These are phyloP conservation scores for Leptinotarsa undecemlineata DNA, from an alignment of 1,140 invertebrate species.

Conservation along the genomic window DNA sequence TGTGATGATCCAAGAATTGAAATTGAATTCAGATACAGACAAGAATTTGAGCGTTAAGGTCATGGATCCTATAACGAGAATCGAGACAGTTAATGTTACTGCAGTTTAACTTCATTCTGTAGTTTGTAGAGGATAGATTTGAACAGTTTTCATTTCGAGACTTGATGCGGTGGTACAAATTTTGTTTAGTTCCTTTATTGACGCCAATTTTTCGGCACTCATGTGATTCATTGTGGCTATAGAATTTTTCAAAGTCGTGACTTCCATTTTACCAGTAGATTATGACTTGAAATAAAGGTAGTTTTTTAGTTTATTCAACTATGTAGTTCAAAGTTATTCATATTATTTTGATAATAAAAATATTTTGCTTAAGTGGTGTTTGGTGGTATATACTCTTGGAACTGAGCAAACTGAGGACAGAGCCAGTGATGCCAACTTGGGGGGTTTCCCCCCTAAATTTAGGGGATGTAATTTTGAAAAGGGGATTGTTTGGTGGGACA, in stretches of 20 bases:
- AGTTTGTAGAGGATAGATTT: not conserved
- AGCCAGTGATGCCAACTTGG: too few species aligned
- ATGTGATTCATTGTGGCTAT: constrained; percentile 3
- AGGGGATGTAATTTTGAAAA: too few species aligned
- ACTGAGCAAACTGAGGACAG: too few species aligned
- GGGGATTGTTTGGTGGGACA: too few species aligned
- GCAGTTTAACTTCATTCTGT: constrained; percentile 52
- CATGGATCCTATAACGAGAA: constrained; percentile 58
- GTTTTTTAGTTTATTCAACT: too few species aligned
- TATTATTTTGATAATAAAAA: not conserved
- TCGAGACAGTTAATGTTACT: constrained; percentile 59
- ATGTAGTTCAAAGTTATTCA: not conserved
- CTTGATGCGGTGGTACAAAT: not conserved
- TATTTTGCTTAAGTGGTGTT: not conserved
- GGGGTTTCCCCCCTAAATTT: too few species aligned
- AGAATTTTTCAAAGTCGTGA: not conserved
- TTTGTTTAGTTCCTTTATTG: constrained; percentile 4
- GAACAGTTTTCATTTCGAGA: not conserved
- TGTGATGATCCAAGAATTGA: constrained; percentile 60
- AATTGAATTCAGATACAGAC: constrained; percentile 50
- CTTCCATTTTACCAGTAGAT: too few species aligned
- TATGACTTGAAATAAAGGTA: too few species aligned
- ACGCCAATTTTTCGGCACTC: constrained; percentile 2
- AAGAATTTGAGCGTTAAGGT: constrained; percentile 55
- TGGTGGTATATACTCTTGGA: too few species aligned